Conservation (phyloP, 2,888 invertebrate species). For the Fragum whitleyi region DNA sequence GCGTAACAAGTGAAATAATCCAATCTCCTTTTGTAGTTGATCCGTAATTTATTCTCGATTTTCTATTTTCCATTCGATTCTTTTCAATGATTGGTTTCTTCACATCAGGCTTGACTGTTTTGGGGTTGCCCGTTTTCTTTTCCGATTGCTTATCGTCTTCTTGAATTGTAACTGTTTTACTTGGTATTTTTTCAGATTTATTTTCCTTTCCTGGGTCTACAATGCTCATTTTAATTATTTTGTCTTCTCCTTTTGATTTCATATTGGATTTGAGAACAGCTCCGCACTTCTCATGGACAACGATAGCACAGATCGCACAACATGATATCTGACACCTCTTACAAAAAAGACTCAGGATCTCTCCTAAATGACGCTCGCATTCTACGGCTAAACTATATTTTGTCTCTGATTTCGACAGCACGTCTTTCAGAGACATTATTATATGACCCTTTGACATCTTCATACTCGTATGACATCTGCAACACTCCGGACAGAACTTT, state of each 20-base stretch:
- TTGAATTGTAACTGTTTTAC: not conserved
- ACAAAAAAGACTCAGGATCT: slow-evolving; percentile 53
- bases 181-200: not conserved
- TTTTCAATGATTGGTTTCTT: slow-evolving; percentile 23
- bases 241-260: not conserved
- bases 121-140: not conserved
- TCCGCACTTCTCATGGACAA: slow-evolving; percentile 47
- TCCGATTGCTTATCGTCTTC: not conserved
- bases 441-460: slow-evolving; percentile 58
- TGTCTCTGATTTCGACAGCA: slow-evolving; percentile 31
- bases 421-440: slow-evolving; percentile 39
- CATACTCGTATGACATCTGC: slow-evolving; percentile 54
- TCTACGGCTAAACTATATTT: slow-evolving; percentile 37
- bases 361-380: slow-evolving; percentile 51
- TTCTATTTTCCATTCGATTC: slow-evolving; percentile 51
- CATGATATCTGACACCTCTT: slow-evolving; percentile 59
- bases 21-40: slow-evolving; percentile 44
- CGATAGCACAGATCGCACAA: slow-evolving; percentile 53
- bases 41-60: slow-evolving; percentile 39
- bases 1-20: slow-evolving; percentile 54
- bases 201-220: not conserved
- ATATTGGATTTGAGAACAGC: slow-evolving; percentile 17
- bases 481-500: slow-evolving; percentile 55
- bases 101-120: not conserved
- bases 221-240: not conserved